Percentiles rank a stretch among this genome's conserved stretches.
phyloP scores from a whole-genome alignment of 2,888 invertebrate genomes.

The Hirtodrosophila histrioides region DNA sequence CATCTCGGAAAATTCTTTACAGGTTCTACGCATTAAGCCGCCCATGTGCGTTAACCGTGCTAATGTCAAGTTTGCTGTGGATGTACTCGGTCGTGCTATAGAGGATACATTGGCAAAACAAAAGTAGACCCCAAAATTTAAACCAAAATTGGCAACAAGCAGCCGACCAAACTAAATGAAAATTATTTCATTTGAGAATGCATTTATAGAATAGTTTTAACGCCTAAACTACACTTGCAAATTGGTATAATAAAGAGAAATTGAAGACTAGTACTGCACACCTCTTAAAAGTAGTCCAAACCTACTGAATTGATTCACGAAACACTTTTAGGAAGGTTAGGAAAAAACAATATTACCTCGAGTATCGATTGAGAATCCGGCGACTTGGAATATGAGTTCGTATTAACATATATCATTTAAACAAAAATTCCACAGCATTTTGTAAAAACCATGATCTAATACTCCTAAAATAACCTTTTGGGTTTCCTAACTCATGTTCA shows the following conservation, averaged over 20 bases:
- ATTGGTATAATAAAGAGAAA: slow-evolving; percentile 30
- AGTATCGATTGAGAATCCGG: neutral
- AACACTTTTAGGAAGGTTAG: no score
- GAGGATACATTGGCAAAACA: slow-evolving; percentile 65
- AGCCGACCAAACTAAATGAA: neutral
- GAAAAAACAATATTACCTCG: no score
- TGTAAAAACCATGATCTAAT: slow-evolving; percentile 23
- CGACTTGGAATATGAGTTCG: neutral
- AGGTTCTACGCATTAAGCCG: slow-evolving; percentile 97
- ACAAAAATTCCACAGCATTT: neutral
- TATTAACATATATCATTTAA: slow-evolving; percentile 12
- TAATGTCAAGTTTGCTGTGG: slow-evolving; percentile 92
- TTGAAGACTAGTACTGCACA: slow-evolving; percentile 1
- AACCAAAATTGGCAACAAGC: slow-evolving; percentile 7
- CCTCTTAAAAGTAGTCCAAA: neutral
- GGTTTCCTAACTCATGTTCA: slow-evolving; percentile 54
- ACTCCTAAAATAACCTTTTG: slow-evolving; percentile 24
- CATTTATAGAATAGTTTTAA: slow-evolving; percentile 38
- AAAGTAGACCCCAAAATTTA: slow-evolving; percentile 14
- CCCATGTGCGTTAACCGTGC: slow-evolving; percentile 97
- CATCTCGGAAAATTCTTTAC: slow-evolving; percentile 57
- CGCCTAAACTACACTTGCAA: slow-evolving; percentile 2
- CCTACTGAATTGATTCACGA: no score
- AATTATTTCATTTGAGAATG: slow-evolving; percentile 2
- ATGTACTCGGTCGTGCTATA: slow-evolving; percentile 87